Conservation (phyloP, 2,888 invertebrate genomes). For the Ormyrus pomaceus region DNA sequence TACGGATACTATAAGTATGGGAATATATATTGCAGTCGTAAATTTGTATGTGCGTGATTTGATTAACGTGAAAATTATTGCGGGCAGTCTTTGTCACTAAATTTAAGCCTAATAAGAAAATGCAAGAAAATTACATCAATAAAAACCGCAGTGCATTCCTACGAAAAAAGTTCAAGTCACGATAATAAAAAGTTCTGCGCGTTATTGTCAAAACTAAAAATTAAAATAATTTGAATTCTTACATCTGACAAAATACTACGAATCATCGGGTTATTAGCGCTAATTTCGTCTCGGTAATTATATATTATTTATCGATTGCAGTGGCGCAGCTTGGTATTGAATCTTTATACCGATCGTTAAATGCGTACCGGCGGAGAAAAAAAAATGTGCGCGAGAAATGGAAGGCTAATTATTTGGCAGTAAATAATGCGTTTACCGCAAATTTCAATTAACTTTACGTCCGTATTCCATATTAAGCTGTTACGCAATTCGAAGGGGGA, state of each 20-base stretch:
- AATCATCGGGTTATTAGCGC: conserved; percentile 40
- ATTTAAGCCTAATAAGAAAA: too few relatives aligned
- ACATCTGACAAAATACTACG: neutral
- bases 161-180: neutral
- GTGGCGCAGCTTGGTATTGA: conserved; percentile 1
- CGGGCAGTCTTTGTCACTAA: too few relatives aligned
- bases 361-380: neutral
- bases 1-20: too few relatives aligned
- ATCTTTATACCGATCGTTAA: conserved; percentile 27
- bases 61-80: too few relatives aligned
- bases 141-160: neutral
- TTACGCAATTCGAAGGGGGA: conserved; percentile 43
- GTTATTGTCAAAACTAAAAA: neutral
- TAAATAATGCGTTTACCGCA: conserved; percentile 55
- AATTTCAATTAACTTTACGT: conserved; percentile 54
- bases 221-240: conserved; percentile 6
- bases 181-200: conserved; percentile 15
- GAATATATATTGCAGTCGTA: too few relatives aligned
- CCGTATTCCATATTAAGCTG: conserved; percentile 33
- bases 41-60: too few relatives aligned
- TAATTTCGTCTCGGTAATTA: conserved; percentile 35
- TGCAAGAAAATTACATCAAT: too few relatives aligned
- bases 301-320: conserved; percentile 40
- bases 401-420: conserved; percentile 48
- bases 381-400: conserved; percentile 18